Conservation (phyloP, 2,797 vertebrate species). For the Nyctalus aviator region DNA sequence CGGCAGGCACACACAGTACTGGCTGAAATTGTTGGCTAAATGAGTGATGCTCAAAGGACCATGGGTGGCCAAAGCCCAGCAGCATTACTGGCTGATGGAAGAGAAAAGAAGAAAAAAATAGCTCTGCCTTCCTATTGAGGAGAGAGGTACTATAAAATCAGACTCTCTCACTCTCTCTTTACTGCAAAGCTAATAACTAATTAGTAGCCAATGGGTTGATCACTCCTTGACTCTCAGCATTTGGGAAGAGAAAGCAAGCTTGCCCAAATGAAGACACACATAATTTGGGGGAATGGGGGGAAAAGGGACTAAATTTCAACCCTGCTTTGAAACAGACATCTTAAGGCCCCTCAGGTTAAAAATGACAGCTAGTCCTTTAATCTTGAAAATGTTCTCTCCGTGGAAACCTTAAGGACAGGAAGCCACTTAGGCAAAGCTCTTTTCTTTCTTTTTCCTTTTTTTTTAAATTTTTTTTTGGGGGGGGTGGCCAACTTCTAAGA, state of each 20-base stretch:
- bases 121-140: not conserved
- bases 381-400: constrained; percentile 61
- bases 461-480: not conserved
- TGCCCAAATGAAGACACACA: not conserved
- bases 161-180: not conserved
- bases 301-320: not conserved
- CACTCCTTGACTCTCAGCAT: not conserved
- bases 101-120: not conserved
- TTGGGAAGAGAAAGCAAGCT: constrained; percentile 54
- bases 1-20: not conserved
- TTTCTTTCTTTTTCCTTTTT: not conserved
- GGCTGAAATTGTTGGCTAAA: not conserved
- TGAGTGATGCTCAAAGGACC: not conserved
- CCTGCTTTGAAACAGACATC: constrained; percentile 74
- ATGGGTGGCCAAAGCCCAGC: not conserved
- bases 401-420: constrained; percentile 63
- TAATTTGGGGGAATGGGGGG: not conserved
- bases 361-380: constrained; percentile 67
- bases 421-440: constrained; percentile 68
- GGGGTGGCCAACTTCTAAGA: constrained; percentile 24
- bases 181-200: constrained; percentile 42
- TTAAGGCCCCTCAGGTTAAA: constrained; percentile 5
- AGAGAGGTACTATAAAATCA: not conserved
- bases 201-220: not conserved
- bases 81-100: not conserved